Conservation (phyloP, 30 jellyfish, hydroid and myxozoan genomes). For the Kudoa iwatai region DNA sequence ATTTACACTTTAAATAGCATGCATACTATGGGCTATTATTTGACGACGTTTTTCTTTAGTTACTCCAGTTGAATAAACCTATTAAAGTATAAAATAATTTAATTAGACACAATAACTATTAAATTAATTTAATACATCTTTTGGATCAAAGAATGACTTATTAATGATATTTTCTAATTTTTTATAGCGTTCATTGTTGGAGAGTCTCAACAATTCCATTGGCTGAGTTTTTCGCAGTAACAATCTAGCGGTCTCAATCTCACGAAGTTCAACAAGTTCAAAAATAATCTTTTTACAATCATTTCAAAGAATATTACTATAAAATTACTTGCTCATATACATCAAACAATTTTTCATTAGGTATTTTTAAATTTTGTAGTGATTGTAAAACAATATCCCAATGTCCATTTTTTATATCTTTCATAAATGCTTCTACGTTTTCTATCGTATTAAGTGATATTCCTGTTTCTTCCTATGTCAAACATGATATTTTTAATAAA, state of each 20-base stretch:
- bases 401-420: slow-evolving; percentile 60
- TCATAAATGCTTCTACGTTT: slow-evolving; percentile 38
- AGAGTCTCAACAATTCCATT: slow-evolving; percentile 29
- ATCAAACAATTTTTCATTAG: slow-evolving; percentile 37
- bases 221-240: slow-evolving; percentile 63
- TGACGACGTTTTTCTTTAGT: slow-evolving; percentile 40
- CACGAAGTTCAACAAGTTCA: slow-evolving; percentile 43
- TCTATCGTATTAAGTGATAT: slow-evolving; percentile 38
- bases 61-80: slow-evolving; percentile 73
- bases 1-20: not conserved
- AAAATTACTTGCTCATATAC: slow-evolving; percentile 27
- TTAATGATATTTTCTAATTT: slow-evolving; percentile 40
- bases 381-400: slow-evolving; percentile 75
- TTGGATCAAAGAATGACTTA: slow-evolving; percentile 44
- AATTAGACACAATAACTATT: not conserved
- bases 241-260: slow-evolving; percentile 53
- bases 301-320: too few species aligned
- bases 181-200: slow-evolving; percentile 26
- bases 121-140: slow-evolving; percentile 8
- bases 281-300: slow-evolving; percentile 15
- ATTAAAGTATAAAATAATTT: not conserved
- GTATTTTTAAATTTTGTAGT: slow-evolving; percentile 25
- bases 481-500: not conserved
- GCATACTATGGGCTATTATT: slow-evolving; percentile 44
- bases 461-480: slow-evolving; percentile 30